Base-by-base conservation (phyloP, 2,888 invertebrate genomes). In the Phrixothrix hirtus region DNA sequence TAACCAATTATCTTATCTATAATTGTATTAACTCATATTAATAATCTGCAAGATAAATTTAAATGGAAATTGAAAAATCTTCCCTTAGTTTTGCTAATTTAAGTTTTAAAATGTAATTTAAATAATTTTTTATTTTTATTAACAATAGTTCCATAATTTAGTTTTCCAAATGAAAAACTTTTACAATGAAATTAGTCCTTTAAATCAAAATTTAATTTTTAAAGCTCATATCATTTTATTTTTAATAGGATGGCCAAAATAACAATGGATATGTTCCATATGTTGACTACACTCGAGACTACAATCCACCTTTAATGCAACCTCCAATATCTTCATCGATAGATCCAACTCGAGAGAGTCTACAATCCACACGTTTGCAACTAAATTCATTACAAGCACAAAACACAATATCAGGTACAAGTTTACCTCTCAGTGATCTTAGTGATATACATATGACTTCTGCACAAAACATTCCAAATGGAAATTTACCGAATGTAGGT, bases 241-340 rank as follows among this genome's bases (percentile, higher is more conserved):
- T n/a, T 39, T 39, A 6, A 15, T 74, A 89, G 88, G 87, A 88
- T 55, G 89, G 89, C 46, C 88, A 89, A 66, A 89, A 87, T 75
- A 88, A 86, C 73, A 90, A 90, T 69, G 90, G 90, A 15, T 92
- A 92, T 74, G 88, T 90, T 55, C 91, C 92, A 0, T 94, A 92
- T 73, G 90, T 90, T 35, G 93, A 94, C 74, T 94, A 92, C 72
- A 84, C 87, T 4, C 84, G 92, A 21, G 93, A 94, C 73, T 94
- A 93, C 75, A 92, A 89, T 66, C 93, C 93, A 1, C 92, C 92
- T 2, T 84, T 86, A 39, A 78, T 79, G 65, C 79, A 79, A 58
- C 71, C 67, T 35, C 77, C 83, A 35, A 81, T 83, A 12, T 78
- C 80, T 53, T 81, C 82, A 1, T 81, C 83, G 1, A 75, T 81